Evolutionary conservation across 2,888 invertebrate species (phyloP).

Genomic region (Oscheius onirici): DNA sequence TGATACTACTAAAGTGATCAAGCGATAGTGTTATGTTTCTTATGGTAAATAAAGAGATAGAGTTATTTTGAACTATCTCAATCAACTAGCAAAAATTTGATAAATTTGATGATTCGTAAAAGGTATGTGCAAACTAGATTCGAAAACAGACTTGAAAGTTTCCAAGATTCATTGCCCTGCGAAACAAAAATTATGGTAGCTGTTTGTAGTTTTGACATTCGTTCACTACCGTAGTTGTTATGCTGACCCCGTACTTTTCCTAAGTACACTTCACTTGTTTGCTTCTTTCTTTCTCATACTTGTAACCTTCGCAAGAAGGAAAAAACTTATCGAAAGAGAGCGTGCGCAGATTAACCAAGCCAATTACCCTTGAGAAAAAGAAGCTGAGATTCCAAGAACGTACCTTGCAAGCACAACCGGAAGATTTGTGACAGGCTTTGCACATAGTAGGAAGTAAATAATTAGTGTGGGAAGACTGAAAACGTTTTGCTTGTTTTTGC

Average conservation of each 20-base stretch:
- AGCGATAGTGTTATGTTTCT: too few relatives aligned
- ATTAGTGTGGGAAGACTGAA: conserved; percentile 20
- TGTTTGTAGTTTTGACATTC: neutral
- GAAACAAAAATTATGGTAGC: too few relatives aligned
- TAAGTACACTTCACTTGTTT: neutral
- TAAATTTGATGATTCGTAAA: too few relatives aligned
- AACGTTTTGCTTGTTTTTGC: neutral
- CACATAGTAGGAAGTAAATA: conserved; percentile 6
- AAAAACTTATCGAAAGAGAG: neutral
- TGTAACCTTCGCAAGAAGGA: neutral
- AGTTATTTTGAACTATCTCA: too few relatives aligned
- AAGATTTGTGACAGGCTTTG: conserved; percentile 23
- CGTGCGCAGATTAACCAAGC: too few relatives aligned
- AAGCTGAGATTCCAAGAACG: neutral
- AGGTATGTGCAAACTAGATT: too few relatives aligned
- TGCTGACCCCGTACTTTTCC: neutral
- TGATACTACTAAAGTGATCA: too few relatives aligned
- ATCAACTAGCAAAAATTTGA: too few relatives aligned
- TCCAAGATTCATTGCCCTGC: too few relatives aligned
- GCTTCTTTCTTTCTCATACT: neutral
- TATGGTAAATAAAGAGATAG: too few relatives aligned
- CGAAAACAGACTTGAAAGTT: too few relatives aligned
- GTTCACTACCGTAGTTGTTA: neutral
- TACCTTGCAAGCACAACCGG: conserved; percentile 29
- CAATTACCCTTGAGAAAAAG: too few relatives aligned